Base-by-base conservation (phyloP, 2,797 vertebrate genomes). In the Cyclopterus lumpus region DNA sequence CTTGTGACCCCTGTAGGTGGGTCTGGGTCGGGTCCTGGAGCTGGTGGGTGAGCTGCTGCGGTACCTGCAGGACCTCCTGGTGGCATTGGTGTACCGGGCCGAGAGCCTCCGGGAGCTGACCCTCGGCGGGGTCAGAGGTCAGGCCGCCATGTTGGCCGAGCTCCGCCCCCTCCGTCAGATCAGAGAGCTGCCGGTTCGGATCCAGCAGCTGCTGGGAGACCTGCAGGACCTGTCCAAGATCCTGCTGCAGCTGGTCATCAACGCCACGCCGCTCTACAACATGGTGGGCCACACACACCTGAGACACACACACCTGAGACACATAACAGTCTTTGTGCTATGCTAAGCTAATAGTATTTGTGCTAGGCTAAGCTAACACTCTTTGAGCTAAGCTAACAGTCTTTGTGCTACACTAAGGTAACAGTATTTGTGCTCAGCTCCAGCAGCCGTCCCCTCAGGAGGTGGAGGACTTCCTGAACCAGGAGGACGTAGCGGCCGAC, bases 181-280 rank as follows among this genome's bases (percentile, higher is more conserved):
- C 48, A 24, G 53, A 42, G 82, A 79, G 24, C 77, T 94, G 55
- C 93, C 93, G 1, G 9, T 69, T 18, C 88, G 88, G 78, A 69
- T 88, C 58, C 88, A 79, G 64, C 60, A 77, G 68, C 28, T 93
- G 32, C 74, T 90, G 7, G 18, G 38, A 0, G 93, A 93, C 61
- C 75, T 95, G 64, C 87, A 84, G 71, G 86, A 94, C 48, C 84
- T 95, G 5, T 12, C 87, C 75, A 88, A 83, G 82, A 76, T 95
- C 66, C 83, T 92, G 20, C 77, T 94, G 63, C 94, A 94, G 88
- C 77, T 94, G 22, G 34, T 94, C 26, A 73, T 94, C 92, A 95
- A 95, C 63, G 77, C 70, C 78, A 94, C 93, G 0, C 93, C 91
- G 0, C 93, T 95, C n/a, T 94, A 94, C 86, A 83, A 73, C 80